Evolutionary conservation across 2,888 invertebrate genomes (phyloP), one percentile per base, ranked within the genome.

Genomic region (Spialia ferax): DNA sequence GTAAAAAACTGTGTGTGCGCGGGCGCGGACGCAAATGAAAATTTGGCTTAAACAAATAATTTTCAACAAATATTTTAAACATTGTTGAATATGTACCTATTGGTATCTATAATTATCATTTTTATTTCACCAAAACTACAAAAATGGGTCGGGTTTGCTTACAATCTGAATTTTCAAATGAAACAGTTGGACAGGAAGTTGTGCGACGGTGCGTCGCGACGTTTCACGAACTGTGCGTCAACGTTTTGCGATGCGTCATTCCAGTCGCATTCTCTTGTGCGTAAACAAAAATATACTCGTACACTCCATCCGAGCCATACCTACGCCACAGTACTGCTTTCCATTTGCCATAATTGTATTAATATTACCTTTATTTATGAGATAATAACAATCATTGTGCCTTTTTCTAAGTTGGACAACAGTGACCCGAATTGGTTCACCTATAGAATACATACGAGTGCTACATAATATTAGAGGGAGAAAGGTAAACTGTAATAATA

Each of bases 271-370:
- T 84, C 80, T 77, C 69, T 66, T 73, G 70, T 69, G 72, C 69
- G 74, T 83, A 85, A 88, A 88, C 88, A 86, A 81, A 87, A 87
- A 85, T 87, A 86, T 76, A 45, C 45, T 18, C 45, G 45, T 18
- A 80, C 80, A 13, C 11, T 11, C 10, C 50, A 50, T 50, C 50
- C 35, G 52, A 22, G 18, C 15, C 13, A n/a, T 52, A 52, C 23
- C 50, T 52, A 52, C 23, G 50, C 22, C 22, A 50, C 48, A 50
- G 13, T n/a, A 7, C 23, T 5, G 23, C 54, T 55, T 55, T 55
- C 15, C 45, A 45, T 45, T 29, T 15, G 18, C 54, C 54, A 55
- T 55, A 52, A 52, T n/a, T 11, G 6, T 20, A 10, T 48, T 48
- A 54, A 20, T 54, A 23, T 15, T 8, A 26, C 54, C 42, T 42